Evolutionary conservation across 2,113 vertebrate genomes (phyloP), one percentile per base, ranked within the genome.

Genomic region (Hepsetus odoe): DNA sequence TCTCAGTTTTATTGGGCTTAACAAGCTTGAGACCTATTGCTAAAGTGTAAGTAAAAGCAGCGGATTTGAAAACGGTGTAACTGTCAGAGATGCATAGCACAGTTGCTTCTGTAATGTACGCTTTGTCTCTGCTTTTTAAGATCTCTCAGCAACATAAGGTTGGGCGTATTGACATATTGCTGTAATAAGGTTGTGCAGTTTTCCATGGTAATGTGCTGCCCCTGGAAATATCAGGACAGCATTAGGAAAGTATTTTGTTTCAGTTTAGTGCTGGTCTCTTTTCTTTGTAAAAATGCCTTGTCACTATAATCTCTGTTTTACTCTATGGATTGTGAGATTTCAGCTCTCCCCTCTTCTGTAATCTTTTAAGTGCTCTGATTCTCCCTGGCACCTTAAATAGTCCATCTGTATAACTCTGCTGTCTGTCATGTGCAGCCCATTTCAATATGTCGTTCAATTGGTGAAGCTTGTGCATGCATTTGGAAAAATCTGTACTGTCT

Each of bases 91-190:
- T n/a, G n/a, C n/a, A n/a, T n/a, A n/a, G n/a, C 33, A 66, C 35
- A 32, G 44, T 20, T 75, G 42, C 22, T 13, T 51, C 44, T 7
- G 32, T 30, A 32, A 30, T 32, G 26, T 32, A 30, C 1, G 58
- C 13, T 56, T 65, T 66, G 1, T 66, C 56, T 56, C 61, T 46
- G 42, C 26, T 24, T 74, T 74, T 64, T 64, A 32, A 49, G n/a
- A 18, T 49, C 18, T 38, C 49, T 22, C 46, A 64, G 20, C 68
- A 64, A 76, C 64, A 32, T 5, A 56, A n/a, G 64, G 64, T 42
- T 68, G 42, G 64, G 64, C 53, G 68, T 76, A 32, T 16, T 24
- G 20, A 33, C 49, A 35, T 56, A 13, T 66, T 55, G 49, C 30
- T 67, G 49, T 67, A 24, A 46, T 30, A 24, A 58, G 0, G 6